phyloP scores from a whole-genome alignment of 2,888 invertebrate species.

The Mesorhabditis sp. region DNA sequence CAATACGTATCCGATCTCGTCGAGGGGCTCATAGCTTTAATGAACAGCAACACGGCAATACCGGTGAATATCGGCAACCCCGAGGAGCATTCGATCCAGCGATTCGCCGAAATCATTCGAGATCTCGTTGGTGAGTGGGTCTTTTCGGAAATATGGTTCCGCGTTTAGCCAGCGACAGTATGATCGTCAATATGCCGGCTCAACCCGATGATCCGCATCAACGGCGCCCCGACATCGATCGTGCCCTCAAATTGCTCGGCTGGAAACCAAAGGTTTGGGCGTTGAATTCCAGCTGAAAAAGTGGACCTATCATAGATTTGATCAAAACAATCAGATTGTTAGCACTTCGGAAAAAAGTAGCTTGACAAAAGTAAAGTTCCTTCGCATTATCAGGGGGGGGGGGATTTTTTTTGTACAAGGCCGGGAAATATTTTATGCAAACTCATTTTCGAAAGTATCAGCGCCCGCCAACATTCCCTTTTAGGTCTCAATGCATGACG shows the following conservation, averaged over 20 bases:
- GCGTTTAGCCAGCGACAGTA: conserved; percentile 76
- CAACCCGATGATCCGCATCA: conserved; percentile 94
- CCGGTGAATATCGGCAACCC: conserved; percentile 97
- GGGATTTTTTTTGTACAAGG: too few species aligned
- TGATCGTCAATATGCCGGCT: conserved; percentile 77
- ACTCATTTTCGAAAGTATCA: too few species aligned
- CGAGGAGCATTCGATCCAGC: conserved; percentile 89
- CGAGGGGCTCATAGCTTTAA: conserved; percentile 83
- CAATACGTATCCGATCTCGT: conserved; percentile 96
- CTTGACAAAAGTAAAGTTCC: too few species aligned
- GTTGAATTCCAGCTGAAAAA: conserved; percentile 1
- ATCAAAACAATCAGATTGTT: too few species aligned
- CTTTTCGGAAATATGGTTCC: conserved; percentile 9
- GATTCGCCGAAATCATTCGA: conserved; percentile 64
- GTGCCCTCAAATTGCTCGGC: conserved; percentile 77
- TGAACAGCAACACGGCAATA: conserved; percentile 83
- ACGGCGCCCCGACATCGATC: conserved; percentile 84
- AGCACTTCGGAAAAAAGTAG: too few species aligned
- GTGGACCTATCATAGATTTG: too few species aligned
- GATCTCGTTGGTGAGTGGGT: conserved; percentile 61
- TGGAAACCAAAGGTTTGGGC: conserved; percentile 82
- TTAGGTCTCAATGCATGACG: conserved; percentile 76
- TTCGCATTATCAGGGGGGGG: too few species aligned
- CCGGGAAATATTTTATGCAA: too few species aligned
- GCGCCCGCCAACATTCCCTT: too few species aligned